Percentiles rank a stretch among this genome's conserved stretches.
Evolutionary conservation across 1,140 invertebrate genomes (phyloP).

Genomic region (Cotesia glomerata): DNA sequence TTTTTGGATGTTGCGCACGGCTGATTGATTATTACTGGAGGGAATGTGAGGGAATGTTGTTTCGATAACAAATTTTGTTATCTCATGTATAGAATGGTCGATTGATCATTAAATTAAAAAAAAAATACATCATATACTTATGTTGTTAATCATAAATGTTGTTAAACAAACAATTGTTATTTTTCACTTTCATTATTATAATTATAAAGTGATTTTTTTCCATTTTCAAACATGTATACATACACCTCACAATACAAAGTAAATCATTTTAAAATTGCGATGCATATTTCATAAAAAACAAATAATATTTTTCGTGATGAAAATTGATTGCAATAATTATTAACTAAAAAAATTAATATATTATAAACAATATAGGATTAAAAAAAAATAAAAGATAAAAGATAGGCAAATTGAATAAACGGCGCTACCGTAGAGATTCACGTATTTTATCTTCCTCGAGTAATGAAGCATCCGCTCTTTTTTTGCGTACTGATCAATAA

Average conservation of each 20-base stretch:
- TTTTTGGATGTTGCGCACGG: background rate
- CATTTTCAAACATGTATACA: background rate
- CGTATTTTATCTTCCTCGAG: slow-evolving; percentile 12
- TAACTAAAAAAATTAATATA: background rate
- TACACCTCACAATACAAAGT: too few species aligned
- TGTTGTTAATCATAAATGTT: background rate
- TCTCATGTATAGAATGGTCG: slow-evolving; percentile 6
- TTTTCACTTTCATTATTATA: background rate
- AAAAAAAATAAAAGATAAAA: background rate
- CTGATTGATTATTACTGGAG: background rate
- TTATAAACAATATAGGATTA: background rate
- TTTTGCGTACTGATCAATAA: background rate
- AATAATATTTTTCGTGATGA: too few species aligned
- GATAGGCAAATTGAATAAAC: background rate
- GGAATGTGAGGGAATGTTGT: background rate
- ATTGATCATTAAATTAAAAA: slow-evolving; percentile 17
- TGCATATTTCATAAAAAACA: too few species aligned
- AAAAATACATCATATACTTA: background rate
- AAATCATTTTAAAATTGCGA: too few species aligned
- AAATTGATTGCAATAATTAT: background rate
- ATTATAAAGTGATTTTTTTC: background rate
- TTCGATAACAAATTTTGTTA: background rate
- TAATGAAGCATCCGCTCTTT: background rate
- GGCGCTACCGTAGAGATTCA: slow-evolving; percentile 16
- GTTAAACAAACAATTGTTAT: background rate